Evolutionary conservation across 2,888 invertebrate species (phyloP).

Genomic region (Pseudoips prasinana): DNA sequence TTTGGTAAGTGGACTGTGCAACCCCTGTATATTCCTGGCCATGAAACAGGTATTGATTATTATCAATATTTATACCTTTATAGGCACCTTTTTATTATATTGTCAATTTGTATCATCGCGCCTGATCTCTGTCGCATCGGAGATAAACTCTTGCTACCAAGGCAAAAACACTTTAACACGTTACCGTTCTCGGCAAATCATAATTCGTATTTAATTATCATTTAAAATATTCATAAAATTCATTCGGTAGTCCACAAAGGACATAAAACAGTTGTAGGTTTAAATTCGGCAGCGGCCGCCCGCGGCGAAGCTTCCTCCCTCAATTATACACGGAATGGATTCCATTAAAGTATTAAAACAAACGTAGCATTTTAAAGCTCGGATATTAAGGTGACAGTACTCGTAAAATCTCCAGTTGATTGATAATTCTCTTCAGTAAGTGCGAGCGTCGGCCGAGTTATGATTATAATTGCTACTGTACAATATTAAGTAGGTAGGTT

Average conservation of each 20-base stretch:
- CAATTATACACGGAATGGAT: slow-evolving; percentile 51
- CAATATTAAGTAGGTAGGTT: too few relatives aligned
- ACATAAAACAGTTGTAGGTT: slow-evolving; percentile 50
- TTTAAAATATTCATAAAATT: slow-evolving; percentile 24
- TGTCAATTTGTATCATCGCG: too few relatives aligned
- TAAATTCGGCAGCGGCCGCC: slow-evolving; percentile 65
- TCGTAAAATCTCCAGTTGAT: slow-evolving; percentile 64
- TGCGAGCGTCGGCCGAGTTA: slow-evolving; percentile 50
- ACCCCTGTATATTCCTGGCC: too few relatives aligned
- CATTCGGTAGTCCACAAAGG: slow-evolving; percentile 41
- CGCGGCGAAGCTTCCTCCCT: slow-evolving; percentile 49
- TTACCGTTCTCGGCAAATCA: slow-evolving; percentile 8
- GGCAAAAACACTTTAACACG: slow-evolving; percentile 1
- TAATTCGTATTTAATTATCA: slow-evolving; percentile 23
- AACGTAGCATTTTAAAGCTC: slow-evolving; percentile 46
- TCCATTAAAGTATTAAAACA: slow-evolving; percentile 40
- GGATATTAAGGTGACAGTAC: slow-evolving; percentile 48
- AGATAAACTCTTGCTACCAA: too few relatives aligned
- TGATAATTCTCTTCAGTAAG: slow-evolving; percentile 50
- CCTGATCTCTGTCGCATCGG: too few relatives aligned
- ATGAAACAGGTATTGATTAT: too few relatives aligned
- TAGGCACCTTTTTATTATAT: too few relatives aligned
- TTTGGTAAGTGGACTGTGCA: too few relatives aligned
- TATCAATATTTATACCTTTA: too few relatives aligned
- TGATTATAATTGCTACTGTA: slow-evolving; percentile 44